Evolutionary conservation across 2,113 vertebrate genomes (phyloP).

Genomic region (Planiliza haematocheilus): DNA sequence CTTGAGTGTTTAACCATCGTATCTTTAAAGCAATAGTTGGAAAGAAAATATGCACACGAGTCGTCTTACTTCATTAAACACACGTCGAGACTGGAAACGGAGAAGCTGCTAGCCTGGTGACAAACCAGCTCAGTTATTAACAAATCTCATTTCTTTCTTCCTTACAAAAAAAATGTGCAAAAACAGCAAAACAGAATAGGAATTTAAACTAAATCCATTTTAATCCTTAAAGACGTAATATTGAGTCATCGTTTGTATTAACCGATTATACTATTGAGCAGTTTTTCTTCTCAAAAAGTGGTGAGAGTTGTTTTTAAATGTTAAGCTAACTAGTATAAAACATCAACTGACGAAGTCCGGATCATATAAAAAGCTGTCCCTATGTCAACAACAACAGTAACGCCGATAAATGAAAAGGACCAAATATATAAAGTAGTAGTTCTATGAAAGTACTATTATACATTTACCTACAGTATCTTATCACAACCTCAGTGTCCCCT

Average conservation of each 20-base stretch:
- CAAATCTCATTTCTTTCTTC: not conserved
- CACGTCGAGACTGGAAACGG: not conserved
- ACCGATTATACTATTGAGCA: too few relatives aligned
- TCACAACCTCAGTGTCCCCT: not conserved
- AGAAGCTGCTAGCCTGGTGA: not conserved
- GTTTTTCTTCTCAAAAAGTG: too few relatives aligned
- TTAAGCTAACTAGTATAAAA: not conserved
- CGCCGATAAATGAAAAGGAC: conserved; percentile 5
- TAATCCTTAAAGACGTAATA: too few relatives aligned
- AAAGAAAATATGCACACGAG: not conserved
- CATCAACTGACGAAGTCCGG: not conserved
- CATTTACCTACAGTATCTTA: conserved; percentile 6
- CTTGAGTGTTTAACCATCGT: not conserved
- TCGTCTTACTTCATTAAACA: not conserved
- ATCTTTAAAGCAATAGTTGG: not conserved
- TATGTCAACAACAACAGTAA: not conserved
- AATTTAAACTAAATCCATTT: not conserved
- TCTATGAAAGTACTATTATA: not conserved
- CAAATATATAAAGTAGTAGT: not conserved
- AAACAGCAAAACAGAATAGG: not conserved
- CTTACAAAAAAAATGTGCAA: not conserved
- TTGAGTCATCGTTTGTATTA: too few relatives aligned
- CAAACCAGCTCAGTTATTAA: not conserved
- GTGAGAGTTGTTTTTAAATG: too few relatives aligned
- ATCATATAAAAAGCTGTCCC: not conserved